Evolutionary conservation across 2,888 invertebrate genomes (phyloP), one percentile per base, ranked within the genome.

Genomic region (Clivina fossor): DNA sequence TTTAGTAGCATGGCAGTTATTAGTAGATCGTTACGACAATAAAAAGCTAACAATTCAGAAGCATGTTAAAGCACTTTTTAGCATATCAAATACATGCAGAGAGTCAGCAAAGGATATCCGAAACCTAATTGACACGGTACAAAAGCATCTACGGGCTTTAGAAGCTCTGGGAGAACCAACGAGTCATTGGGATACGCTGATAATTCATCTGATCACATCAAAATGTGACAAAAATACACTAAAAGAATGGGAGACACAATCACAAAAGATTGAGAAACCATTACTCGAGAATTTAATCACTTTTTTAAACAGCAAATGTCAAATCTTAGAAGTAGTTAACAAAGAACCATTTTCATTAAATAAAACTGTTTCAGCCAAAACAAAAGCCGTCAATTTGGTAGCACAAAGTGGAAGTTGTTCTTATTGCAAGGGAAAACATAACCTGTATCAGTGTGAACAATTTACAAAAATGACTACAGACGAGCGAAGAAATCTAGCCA

Each of bases 71-170:
- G 44, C 28, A 2, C 15, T 28, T 15, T 44, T 44, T 44, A 16
- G 28, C 18, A 2, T 44, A 9, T 16, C 28, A 8, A 28, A 5
- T 13, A 28, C 16, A 2, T 9, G 9, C 24, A 26, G n/a, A 5
- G 28, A 44, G 7, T 28, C 44, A 5, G 15, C 11, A 7, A 16
- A 4, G 13, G 8, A 22, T 18, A 15, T 28, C 24, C n/a, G 28
- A 13, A 2, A 44, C 2, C 16, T 44, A 16, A 9, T 15, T 16
- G 28, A 44, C 28, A 28, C 11, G 4, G 4, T 15, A 13, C 28
- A n/a, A 9, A 44, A 26, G n/a, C 44, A 44, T 44, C 16, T 44
- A 15, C n/a, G 15, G 9, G 44, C 26, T 15, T 28, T 44, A 18
- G 28, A 26, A 15, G 26, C 44, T 13, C 18, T 44, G 7, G 30